Evolutionary conservation across 2,797 vertebrate species (phyloP).

Genomic region (Ateles fusciceps): DNA sequence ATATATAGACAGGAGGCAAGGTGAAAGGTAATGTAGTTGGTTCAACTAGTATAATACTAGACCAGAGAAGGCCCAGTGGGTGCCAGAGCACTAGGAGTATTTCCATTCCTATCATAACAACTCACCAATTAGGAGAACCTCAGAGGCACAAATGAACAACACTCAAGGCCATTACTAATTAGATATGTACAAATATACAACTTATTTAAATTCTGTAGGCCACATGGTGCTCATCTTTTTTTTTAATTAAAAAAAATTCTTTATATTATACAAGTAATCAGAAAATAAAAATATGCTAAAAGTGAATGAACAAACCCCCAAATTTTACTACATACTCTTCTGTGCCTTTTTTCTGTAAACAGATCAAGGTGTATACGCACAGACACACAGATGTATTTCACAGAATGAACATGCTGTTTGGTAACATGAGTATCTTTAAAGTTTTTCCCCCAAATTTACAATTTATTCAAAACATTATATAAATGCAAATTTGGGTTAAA

Average conservation of each 20-base stretch:
- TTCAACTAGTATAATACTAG: background rate
- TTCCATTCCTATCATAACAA: background rate
- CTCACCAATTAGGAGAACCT: background rate
- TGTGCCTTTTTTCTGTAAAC: conserved; percentile 3
- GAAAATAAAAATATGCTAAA: background rate
- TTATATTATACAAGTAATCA: conserved; percentile 28
- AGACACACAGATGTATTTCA: background rate
- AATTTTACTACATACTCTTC: background rate
- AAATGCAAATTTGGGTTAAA: conserved; percentile 36
- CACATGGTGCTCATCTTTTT: background rate
- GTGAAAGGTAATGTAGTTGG: background rate
- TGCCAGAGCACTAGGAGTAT: background rate
- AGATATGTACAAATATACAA: background rate
- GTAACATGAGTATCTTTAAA: background rate
- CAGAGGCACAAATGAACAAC: background rate
- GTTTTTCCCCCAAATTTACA: background rate
- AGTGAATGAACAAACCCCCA: background rate
- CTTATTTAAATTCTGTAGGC: background rate
- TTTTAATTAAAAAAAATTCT: conserved; percentile 6
- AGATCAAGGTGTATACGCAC: background rate
- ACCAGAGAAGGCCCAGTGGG: background rate
- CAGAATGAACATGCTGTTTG: background rate
- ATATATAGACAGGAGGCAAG: background rate
- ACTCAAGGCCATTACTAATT: background rate
- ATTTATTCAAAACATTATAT: conserved; percentile 26